Evolutionary conservation across 2,888 invertebrate species (phyloP), one percentile per base, ranked within the genome.

Genomic region (Aleiodes alternator): DNA sequence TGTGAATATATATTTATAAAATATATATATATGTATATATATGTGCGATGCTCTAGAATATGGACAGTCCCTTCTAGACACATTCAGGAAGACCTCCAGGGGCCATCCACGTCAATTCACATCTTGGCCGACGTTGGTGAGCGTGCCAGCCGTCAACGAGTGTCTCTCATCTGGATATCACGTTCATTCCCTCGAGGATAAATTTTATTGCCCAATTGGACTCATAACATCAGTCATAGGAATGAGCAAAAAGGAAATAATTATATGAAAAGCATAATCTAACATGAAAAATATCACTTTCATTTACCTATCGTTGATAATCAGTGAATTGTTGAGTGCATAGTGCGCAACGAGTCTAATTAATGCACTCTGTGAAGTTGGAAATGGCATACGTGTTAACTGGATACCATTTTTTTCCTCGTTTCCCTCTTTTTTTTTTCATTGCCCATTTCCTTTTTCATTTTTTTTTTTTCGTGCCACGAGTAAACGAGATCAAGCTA

Each of bases 221-320:
- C 8, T 38, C n/a, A 8, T 38, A 61, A 61, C 34, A 61, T 61
- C 48, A 48, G 43, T 64, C 34, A 23, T 16, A 43, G 23, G 16
- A 48, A 53, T 31, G 14, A 55, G 29, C n/a, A 16, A 53, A 55
- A 12, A 53, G 34, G 34, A 34, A 34, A 34, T 34, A 4, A 34
- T 34, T n/a, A 23, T 43, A 31, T 43, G 29, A n/a, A 23, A 14
- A 43, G 4, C 3, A 34, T 59, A 34, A 59, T 59, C 34, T 59
- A 43, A 61, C 61, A 57, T 70, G 70, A 57, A 57, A 57, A 70
- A 70, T 70, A 57, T 70, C 70, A 70, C 70, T 70, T 48, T 70
- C 57, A 70, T 70, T 70, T 57, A 48, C 38, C 57, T 70, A 57
- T 70, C 23, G 48, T 29, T 38, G 34, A 38, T 14, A 43, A 70